Conservation (phyloP, 2,888 invertebrate genomes). For the Hypena proboscidalis region DNA sequence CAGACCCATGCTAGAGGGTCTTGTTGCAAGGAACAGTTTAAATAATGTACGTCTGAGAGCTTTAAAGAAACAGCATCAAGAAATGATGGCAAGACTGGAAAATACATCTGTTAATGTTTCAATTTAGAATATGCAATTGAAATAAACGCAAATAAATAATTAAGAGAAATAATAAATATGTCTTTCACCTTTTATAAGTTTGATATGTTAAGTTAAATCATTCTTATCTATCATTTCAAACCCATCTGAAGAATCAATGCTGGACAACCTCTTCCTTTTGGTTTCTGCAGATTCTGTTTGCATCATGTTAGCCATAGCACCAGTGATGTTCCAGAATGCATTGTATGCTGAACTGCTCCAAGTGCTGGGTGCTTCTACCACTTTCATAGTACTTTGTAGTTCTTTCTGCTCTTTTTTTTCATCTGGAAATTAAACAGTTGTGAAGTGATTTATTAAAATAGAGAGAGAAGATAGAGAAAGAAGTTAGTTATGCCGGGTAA, state of each 20-base stretch:
- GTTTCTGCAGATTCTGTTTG: slow-evolving; percentile 55
- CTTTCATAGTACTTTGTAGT: slow-evolving; percentile 65
- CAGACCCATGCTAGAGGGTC: slow-evolving; percentile 78
- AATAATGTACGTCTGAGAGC: slow-evolving; percentile 72
- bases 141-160: slow-evolving; percentile 33
- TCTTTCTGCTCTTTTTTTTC: slow-evolving; percentile 56
- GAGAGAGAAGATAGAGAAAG: no score
- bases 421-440: slow-evolving; percentile 57
- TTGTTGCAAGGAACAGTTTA: slow-evolving; percentile 74
- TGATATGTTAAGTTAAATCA: slow-evolving; percentile 60
- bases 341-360: slow-evolving; percentile 74
- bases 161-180: slow-evolving; percentile 24
- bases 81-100: slow-evolving; percentile 75
- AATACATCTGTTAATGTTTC: slow-evolving; percentile 64
- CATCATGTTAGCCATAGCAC: slow-evolving; percentile 68
- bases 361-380: slow-evolving; percentile 56
- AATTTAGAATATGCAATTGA: slow-evolving; percentile 21
- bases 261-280: slow-evolving; percentile 65
- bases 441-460: no score
- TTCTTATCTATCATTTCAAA: slow-evolving; percentile 80
- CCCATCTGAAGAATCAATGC: slow-evolving; percentile 78
- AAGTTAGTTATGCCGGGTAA: no score
- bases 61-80: slow-evolving; percentile 76
- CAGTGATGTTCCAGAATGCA: slow-evolving; percentile 68
- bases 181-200: slow-evolving; percentile 10